phyloP scores from a whole-genome alignment of 2,113 vertebrate genomes.

The Numenius arquata region DNA sequence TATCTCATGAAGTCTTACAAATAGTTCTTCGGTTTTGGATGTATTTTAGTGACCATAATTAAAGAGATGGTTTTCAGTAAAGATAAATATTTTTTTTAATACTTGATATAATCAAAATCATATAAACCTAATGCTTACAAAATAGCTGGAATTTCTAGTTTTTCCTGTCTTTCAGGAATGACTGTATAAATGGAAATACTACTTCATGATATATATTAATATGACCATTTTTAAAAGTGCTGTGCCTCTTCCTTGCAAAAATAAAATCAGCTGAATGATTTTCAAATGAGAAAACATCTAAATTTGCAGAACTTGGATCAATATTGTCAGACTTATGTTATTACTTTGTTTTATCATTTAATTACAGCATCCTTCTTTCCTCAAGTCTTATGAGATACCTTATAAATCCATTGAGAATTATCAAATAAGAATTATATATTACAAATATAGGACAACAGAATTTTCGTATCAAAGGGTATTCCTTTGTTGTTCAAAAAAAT shows the following conservation, averaged over 20 bases:
- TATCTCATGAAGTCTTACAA: not conserved
- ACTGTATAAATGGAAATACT: not conserved
- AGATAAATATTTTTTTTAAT: not conserved
- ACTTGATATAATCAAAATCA: not conserved
- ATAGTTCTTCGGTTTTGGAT: not conserved
- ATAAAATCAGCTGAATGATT: not conserved
- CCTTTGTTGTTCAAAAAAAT: slow-evolving; percentile 59
- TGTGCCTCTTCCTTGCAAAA: not conserved
- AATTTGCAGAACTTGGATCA: not conserved
- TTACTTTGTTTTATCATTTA: slow-evolving; percentile 46
- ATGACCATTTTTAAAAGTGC: not conserved
- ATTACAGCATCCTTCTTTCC: slow-evolving; percentile 4
- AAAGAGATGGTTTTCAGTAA: not conserved
- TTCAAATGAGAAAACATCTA: not conserved
- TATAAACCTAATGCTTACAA: not conserved
- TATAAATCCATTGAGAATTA: slow-evolving; percentile 41
- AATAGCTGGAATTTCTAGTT: not conserved
- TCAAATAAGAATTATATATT: slow-evolving; percentile 23
- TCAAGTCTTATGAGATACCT: slow-evolving; percentile 1
- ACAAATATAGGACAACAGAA: slow-evolving; percentile 51
- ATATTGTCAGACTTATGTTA: not conserved
- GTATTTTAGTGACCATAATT: not conserved
- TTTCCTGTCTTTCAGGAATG: not conserved
- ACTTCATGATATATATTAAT: not conserved
- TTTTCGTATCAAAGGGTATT: slow-evolving; percentile 35